Evolutionary conservation across 2,797 vertebrate species (phyloP).

Genomic region (Sorex maritimensis): DNA sequence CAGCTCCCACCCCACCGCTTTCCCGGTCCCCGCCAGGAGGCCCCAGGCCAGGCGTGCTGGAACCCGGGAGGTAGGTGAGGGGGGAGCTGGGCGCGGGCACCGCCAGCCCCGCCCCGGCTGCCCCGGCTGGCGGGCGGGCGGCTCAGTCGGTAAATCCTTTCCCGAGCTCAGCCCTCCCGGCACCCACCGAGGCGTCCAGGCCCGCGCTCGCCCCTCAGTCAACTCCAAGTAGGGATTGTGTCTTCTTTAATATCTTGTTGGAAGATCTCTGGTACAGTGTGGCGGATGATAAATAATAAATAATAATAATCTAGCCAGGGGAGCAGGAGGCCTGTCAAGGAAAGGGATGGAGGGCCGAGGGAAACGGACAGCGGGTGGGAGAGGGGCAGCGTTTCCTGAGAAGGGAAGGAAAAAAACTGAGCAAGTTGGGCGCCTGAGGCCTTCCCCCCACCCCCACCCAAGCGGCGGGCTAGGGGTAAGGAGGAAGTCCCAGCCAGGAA

Average conservation of each 20-base stretch:
- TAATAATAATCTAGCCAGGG: constrained; percentile 84
- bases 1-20: background rate
- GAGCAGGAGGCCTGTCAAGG: constrained; percentile 72
- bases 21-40: background rate
- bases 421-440: constrained; percentile 50
- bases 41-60: constrained; percentile 6
- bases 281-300: constrained; percentile 86
- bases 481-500: background rate
- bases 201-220: constrained; percentile 68
- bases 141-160: background rate
- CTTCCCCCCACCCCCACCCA: too few species aligned
- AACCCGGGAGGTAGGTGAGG: background rate
- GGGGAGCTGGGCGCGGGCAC: background rate
- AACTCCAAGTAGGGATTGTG: constrained; percentile 73
- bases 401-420: background rate
- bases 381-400: constrained; percentile 62
- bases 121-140: background rate
- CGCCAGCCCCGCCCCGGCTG: background rate
- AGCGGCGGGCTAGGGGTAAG: background rate
- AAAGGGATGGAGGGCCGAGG: constrained; percentile 53
- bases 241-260: constrained; percentile 81
- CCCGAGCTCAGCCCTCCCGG: background rate
- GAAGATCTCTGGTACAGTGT: constrained; percentile 76
- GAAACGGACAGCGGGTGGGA: constrained; percentile 64
- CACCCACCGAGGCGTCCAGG: constrained; percentile 55